Base-by-base conservation (phyloP, 2,113 vertebrate genomes). In the Copsychus sechellarum region DNA sequence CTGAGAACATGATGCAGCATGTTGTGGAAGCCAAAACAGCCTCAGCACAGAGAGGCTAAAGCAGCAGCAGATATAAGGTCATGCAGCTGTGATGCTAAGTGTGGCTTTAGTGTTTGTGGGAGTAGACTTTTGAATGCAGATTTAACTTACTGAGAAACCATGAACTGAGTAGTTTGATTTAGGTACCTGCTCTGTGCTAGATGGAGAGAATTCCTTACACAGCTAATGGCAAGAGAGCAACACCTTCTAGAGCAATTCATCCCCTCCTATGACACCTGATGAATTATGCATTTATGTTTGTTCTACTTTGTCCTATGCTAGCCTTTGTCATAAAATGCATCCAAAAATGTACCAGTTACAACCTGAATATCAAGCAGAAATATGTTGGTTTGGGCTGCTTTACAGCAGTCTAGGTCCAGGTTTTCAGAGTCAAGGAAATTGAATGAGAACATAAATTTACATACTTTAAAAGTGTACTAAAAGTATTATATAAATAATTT, bases 11-110 rank as follows among this genome's bases (percentile, higher is more conserved):
- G 7, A 57, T 31, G 36, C 8, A 64, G 16, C 20, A 8, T 33
- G 7, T 0, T 0, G 0, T 51, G 11, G 36, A 58, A 85, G 8
- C 13, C 36, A 36, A 79, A 51, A 53, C 12, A 79, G 7, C 6
- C 29, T 13, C 43, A 38, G 48, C 4, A 50, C 10, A 45, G 23
- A 53, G 28, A 81, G 9, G 25, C 12, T 74, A 54, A 62, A 73
- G 22, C 5, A 81, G 12, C 8, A 70, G 34, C 23, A 86, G 26
- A n/a, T 71, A 50, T 20, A 43, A 86, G 40, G 24, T 11, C 40
- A 36, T 60, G 17, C n/a, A 80, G 8, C 22, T 82, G 4, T 18
- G 36, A 20, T 61, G 7, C 31, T 72, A 48, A 24, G 4, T 31
- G 33, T 48, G 54, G 45, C 8, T 53, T 77, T 11, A 40, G 3